These are phyloP conservation scores for Mesochorus sp. DNA, from an alignment of 2,888 invertebrate species.

Conservation along the genomic window DNA sequence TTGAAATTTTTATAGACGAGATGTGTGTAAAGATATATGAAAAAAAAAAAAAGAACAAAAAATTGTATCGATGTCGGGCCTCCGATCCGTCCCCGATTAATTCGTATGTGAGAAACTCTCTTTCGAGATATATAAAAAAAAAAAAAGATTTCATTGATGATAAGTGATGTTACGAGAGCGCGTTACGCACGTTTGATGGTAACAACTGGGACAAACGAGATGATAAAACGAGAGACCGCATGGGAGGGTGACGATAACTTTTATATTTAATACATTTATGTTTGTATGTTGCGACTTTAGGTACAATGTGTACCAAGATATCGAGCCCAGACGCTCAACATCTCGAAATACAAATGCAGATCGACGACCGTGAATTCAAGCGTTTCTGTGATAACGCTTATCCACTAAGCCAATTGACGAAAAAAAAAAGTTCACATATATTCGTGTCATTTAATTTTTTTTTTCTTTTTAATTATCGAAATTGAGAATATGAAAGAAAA, in stretches of 20 bases:
- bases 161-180: conserved; percentile 21
- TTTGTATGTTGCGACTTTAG: not conserved
- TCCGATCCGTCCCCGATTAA: not conserved
- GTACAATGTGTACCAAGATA: not conserved
- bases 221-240: not conserved
- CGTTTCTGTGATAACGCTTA: conserved; percentile 11
- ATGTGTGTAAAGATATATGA: not conserved
- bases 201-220: conserved; percentile 7
- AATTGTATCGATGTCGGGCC: not conserved
- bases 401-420: no score
- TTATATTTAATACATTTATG: not conserved
- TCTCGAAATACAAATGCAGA: not conserved
- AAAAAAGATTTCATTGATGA: conserved; percentile 41
- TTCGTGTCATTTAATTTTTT: conserved; percentile 6
- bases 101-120: not conserved
- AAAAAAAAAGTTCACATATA: no score
- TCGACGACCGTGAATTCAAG: conserved; percentile 9
- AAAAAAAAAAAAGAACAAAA: not conserved
- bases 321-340: not conserved
- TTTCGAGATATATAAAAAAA: not conserved
- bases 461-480: not conserved
- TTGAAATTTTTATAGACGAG: not conserved
- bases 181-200: conserved; percentile 15
- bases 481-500: not conserved
- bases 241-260: not conserved